Base-by-base conservation (phyloP, 2,888 invertebrate species). In the Rhagophthalmus giganteus region DNA sequence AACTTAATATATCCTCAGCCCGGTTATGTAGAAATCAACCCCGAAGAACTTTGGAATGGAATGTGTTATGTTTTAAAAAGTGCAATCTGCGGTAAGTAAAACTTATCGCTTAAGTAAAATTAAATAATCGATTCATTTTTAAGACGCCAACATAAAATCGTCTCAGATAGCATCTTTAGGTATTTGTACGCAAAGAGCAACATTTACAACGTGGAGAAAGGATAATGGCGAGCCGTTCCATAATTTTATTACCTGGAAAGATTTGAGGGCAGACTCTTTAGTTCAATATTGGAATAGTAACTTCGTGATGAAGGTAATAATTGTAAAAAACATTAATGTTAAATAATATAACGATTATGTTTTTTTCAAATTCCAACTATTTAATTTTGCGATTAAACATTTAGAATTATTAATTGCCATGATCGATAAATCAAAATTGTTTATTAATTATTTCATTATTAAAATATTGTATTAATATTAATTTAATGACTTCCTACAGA, bases 21-120 rank as follows among this genome's bases (percentile, higher is more conserved):
- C 34, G 92, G 92, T 8, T 87, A 83, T 74, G 88, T 88, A 54
- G 96, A 96, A 80, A 93, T 96, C 58, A 86, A 92, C 68, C 94
- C 94, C 1, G 86, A 90, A 60, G 79, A 83, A 58, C 73, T 96
- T 52, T 93, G 93, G 88, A 72, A 75, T 3, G 80, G 81, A 54
- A 80, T 90, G 58, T 71, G 86, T 25, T 71, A 72, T 64, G 88
- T 91, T 42, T 82, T 94, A 37, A 81, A 81, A 57, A 78, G 80
- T 41, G 86, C 90, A 25, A 78, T 90, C 40, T 73, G 76, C 74
- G 81, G 90, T 89, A 77, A 76, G 39, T 44, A 33, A 27, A 20
- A 27, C n/a, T 9, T 20, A 24, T n/a, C 12, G 24, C 35, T 15
- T 2, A 12, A 13, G 6, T 20, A 28, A 2, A 6, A 28, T 32